These are phyloP conservation scores for Alentia gelatinosa DNA, from an alignment of 2,888 invertebrate species.

Conservation along the genomic window DNA sequence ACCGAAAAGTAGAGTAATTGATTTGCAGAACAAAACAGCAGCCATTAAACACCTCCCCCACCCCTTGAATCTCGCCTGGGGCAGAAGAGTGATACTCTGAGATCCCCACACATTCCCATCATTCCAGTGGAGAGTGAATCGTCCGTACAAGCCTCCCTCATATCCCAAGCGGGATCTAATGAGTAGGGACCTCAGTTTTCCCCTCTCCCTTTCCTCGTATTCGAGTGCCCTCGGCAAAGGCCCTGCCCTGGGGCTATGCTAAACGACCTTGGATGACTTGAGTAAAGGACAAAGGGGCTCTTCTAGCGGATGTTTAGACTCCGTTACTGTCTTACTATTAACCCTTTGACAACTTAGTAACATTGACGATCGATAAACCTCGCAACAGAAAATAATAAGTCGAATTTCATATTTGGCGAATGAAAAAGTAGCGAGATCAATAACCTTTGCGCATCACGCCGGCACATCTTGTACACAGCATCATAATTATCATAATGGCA, in stretches of 20 bases:
- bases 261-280: background rate
- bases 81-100: background rate
- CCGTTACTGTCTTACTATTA: no score
- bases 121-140: background rate
- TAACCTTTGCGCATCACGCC: no score
- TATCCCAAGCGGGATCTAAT: background rate
- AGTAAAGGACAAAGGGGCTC: no score
- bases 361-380: no score
- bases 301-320: no score
- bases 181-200: background rate
- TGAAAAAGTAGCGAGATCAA: no score
- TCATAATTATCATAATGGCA: no score
- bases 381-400: no score
- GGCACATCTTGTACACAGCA: no score
- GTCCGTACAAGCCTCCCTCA: background rate
- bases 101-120: background rate
- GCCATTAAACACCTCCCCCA: background rate
- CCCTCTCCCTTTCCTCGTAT: background rate
- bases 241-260: background rate
- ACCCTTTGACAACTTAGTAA: no score
- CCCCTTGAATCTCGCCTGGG: no score
- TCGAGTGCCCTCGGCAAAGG: background rate
- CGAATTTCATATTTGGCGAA: no score
- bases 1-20: background rate
- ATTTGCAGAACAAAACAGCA: background rate